Base-by-base conservation (phyloP, 2,888 invertebrate genomes). In the Machimus rusticus region DNA sequence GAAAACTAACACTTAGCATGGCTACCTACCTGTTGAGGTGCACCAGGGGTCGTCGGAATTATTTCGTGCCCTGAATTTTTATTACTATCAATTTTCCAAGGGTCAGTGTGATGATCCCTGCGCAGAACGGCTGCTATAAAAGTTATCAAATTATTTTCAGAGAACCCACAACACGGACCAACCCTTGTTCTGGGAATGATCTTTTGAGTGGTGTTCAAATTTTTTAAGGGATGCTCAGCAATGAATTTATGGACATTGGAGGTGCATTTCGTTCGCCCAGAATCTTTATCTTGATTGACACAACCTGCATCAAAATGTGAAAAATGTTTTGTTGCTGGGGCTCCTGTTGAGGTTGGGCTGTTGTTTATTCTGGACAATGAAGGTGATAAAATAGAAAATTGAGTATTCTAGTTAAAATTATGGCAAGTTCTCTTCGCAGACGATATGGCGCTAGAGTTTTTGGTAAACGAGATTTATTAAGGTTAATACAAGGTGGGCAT, bases 91-190 rank as follows among this genome's bases (percentile, higher is more conserved):
- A 85, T 85, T 39, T 34, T 66, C 66, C 31, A 74, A 74, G 85
- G 85, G 74, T 74, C 85, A 74, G n/a, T 37, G 46, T 43, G 34
- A 37, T 74, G 43, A 74, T 74, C 66, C 46, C 43, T 9, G 46
- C 43, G 2, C 66, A 28, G 66, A 23, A 23, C 66, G 23, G 66
- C 66, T 66, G 51, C 43, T 85, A 85, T 74, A 85, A 85, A 85
- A 85, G 85, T 74, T 74, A 85, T 74, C 34, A 74, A 85, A 85
- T 85, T 85, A 39, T 74, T 85, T 85, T 85, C 46, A 74, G 85
- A 74, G 74, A 74, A 39, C 85, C 46, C 46, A 85, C 85, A 74
- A 85, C 85, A 85, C 46, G 23, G 74, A 74, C 28, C 74, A 85
- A 46, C 85, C 85, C 85, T 85, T 85, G 74, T 85, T 85, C 85